Evolutionary conservation across 2,113 vertebrate species (phyloP).

Genomic region (Scatophagus argus): DNA sequence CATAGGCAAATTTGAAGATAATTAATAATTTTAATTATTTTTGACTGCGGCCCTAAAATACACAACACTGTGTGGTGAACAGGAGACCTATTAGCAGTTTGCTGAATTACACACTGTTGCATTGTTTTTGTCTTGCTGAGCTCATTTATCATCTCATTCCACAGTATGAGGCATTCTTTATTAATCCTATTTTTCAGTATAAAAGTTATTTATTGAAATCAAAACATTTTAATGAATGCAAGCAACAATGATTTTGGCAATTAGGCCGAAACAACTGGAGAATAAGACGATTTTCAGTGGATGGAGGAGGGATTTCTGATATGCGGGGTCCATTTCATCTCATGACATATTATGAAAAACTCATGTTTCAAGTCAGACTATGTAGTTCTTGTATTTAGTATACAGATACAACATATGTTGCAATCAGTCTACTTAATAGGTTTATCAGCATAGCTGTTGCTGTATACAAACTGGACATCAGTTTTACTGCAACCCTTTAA

Average conservation of each 20-base stretch:
- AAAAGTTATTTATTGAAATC: neutral
- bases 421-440: neutral
- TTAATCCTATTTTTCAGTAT: conserved; percentile 11
- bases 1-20: neutral
- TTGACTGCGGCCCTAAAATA: neutral
- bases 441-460: neutral
- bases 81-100: neutral
- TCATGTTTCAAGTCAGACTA: neutral
- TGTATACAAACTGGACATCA: too few relatives aligned
- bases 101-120: neutral
- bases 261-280: neutral
- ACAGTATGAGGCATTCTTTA: neutral
- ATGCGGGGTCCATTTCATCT: neutral
- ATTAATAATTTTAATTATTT: neutral
- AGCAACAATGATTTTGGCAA: neutral
- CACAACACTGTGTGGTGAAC: neutral
- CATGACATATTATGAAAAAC: neutral
- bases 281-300: neutral
- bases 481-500: neutral
- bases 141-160: conserved; percentile 1
- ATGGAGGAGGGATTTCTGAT: neutral
- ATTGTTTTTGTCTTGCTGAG: neutral
- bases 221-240: neutral
- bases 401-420: neutral
- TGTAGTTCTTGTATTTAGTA: neutral